Evolutionary conservation across 1,140 invertebrate species (phyloP), one percentile per base, ranked within the genome.

Genomic region (Pseudomyrmex gracilis): DNA sequence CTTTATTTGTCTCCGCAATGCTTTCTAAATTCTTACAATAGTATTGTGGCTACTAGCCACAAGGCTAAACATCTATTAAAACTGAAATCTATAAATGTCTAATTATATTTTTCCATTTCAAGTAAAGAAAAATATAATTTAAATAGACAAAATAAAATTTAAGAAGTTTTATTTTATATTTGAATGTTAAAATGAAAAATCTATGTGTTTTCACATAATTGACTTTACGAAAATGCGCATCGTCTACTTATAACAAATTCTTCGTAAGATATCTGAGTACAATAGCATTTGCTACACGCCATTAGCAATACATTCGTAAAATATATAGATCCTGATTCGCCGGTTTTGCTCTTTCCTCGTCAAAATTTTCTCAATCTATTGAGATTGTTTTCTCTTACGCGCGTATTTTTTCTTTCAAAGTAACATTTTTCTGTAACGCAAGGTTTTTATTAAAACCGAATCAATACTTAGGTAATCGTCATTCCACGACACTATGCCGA

Each of bases 241-340:
- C 4, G 43, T 20, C 0, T 13, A 5, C 4, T 76, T 10, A 13
- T n/a, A 34, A 24, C 13, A 43, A 77, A 45, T 58, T 57, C 7
- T 47, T 47, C n/a, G 45, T n/a, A 64, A 22, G 2, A 20, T 68
- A 71, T 22, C 43, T 53, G 13, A 34, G n/a, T 13, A 82, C 82
- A 82, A 87, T 82, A 68, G 55, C 57, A 49, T 55, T 85, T 89
- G 77, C 87, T 68, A 85, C 86, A 88, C n/a, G 74, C 64, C 49
- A 87, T 88, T 80, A 85, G 84, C 67, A 73, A 85, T 47, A n/a
- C 55, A 60, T 71, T 80, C 53, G 34, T 71, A 17, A 58, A 80
- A 80, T 64, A 71, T 66, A 66, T n/a, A n/a, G n/a, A n/a, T 80
- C 43, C 64, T 53, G 58, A 70, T 47, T 58, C 61, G 34, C 66